A percentile compares a stretch with the other conserved stretches of the same genome.
These are phyloP conservation scores for Macrobrachium nipponense DNA, from an alignment of 1,140 invertebrate species.

Conservation along the genomic window DNA sequence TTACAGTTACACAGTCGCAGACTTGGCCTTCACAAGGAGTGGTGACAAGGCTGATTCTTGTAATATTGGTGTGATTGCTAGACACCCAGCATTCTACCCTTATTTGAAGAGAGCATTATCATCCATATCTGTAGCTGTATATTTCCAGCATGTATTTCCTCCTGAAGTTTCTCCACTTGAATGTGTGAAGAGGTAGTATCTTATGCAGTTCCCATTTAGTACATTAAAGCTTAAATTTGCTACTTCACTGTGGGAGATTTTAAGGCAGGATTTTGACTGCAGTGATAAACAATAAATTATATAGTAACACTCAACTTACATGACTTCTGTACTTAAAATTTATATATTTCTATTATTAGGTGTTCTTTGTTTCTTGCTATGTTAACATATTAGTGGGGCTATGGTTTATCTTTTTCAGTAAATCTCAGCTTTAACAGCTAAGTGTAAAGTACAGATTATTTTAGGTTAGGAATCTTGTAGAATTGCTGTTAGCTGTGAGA, in stretches of 20 bases:
- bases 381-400: too few species aligned
- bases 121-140: constrained; percentile 68
- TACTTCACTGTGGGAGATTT: background rate
- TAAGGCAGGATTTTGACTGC: background rate
- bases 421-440: too few species aligned
- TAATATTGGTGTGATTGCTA: constrained; percentile 72
- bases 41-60: constrained; percentile 73
- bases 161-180: constrained; percentile 31
- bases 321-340: too few species aligned
- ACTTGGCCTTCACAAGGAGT: constrained; percentile 71
- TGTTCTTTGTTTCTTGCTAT: too few species aligned
- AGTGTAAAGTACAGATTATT: too few species aligned
- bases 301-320: too few species aligned
- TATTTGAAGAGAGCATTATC: constrained; percentile 69
- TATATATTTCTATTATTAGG: too few species aligned
- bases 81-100: constrained; percentile 69
- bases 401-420: too few species aligned
- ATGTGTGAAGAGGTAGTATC: constrained; percentile 41
- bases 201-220: background rate
- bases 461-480: too few species aligned
- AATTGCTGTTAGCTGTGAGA: too few species aligned
- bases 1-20: constrained; percentile 68
- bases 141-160: constrained; percentile 70
- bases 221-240: background rate
- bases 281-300: background rate